phyloP scores from a whole-genome alignment of 2,113 vertebrate species.

The Agapornis roseicollis region DNA sequence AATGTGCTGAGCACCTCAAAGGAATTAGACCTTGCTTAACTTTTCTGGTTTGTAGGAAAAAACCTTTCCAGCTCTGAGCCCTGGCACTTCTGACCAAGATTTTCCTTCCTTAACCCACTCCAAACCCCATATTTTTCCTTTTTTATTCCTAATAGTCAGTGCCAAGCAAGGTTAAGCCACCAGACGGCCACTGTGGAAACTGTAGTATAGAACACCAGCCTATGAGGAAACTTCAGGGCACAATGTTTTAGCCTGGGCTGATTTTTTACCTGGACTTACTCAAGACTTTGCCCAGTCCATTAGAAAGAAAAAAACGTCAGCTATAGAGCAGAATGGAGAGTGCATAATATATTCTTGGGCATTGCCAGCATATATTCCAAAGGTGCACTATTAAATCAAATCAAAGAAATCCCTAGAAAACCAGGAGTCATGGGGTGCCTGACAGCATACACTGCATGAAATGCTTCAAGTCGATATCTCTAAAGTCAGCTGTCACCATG shows the following conservation, averaged over 20 bases:
- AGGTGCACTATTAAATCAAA: conserved; percentile 23
- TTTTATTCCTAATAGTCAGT: background rate
- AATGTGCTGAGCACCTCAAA: background rate
- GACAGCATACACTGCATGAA: background rate
- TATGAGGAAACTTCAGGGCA: background rate
- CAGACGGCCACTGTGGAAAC: background rate
- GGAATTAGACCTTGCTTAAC: background rate
- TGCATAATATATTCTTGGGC: background rate
- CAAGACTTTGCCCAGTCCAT: background rate
- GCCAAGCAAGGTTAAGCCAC: background rate
- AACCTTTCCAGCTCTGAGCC: background rate
- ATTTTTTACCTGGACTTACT: background rate
- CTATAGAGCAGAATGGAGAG: background rate
- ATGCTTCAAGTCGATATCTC: background rate
- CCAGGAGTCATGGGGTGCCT: background rate
- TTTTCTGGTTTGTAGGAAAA: conserved; percentile 3
- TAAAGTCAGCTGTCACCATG: accelerated
- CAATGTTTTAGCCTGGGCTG: background rate
- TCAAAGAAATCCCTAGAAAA: background rate
- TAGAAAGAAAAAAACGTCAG: background rate
- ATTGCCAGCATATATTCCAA: background rate
- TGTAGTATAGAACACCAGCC: background rate
- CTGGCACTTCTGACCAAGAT: background rate
- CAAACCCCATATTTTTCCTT: background rate
- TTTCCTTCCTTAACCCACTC: background rate